Base-by-base conservation (phyloP, 2,113 vertebrate species). In the Leucoraja erinaceus region DNA sequence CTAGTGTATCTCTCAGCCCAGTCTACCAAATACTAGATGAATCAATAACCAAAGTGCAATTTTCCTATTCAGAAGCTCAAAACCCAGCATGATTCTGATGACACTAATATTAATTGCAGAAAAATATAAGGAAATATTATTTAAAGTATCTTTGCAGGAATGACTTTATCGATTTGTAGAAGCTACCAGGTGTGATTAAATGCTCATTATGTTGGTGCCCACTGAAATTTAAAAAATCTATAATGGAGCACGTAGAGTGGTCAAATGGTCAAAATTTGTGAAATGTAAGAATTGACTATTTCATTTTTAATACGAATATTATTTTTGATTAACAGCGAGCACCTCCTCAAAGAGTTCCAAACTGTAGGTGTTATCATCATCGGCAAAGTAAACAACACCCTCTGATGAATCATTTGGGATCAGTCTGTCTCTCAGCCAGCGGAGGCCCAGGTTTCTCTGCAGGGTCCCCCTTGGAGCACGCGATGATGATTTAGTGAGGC, bases 341-440 rank as follows among this genome's bases (percentile, higher is more conserved):
- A 99, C 98, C 97, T 99, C 98, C 93, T 99, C 98, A 95, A 99
- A 99, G 93, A 99, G 96, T 93, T 99, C 97, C 95, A 98, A 95
- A 95, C 98, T 99, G 94, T 99, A 99, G 0, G 98, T 98, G 95
- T 99, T 99, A 95, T 99, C 98, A 94, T 99, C 98, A 1, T 99
- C 98, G 0, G 98, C 98, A 95, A 99, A 99, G 94, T 99, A 99
- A 70, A 99, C 98, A 0, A 99, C 96, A 0, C 97, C 98, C 94
- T 97, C 97, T 0, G 96, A 96, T 18, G 93, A 94, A 7, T 93
- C 81, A 0, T 95, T 95, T 31, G 93, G 83, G 66, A 94, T 95
- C 93, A 97, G 96, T 90, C 95, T 97, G 94, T 97, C 95, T 66
- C 98, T 94, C 75, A 99, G 96, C 98, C 98, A 99, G 92, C 96